Evolutionary conservation across 2,888 invertebrate genomes (phyloP), one percentile per base, ranked within the genome.

Genomic region (Chalcis sispes): DNA sequence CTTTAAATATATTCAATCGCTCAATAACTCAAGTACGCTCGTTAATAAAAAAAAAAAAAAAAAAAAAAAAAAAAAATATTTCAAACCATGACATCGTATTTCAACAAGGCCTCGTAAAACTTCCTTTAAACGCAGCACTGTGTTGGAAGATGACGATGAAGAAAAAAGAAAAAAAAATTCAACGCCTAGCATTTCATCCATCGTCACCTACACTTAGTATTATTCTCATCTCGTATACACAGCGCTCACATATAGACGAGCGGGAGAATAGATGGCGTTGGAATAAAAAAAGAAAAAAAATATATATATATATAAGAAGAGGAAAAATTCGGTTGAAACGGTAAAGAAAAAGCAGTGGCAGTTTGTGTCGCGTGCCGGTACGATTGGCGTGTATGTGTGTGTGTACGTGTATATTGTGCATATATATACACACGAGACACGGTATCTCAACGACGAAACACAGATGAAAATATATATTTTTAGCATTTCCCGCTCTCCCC

Each of bases 401-500:
- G n/a, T 18, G n/a, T 8, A 13, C 8, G 1, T 48, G 8, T 48
- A 48, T 48, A 25, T n/a, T 15, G 20, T 32, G 1, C 10, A 36
- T 3, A 8, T 32, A n/a, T 3, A 42, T n/a, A 4, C 23, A 46
- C 8, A 27, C 27, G 25, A n/a, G n/a, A n/a, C n/a, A n/a, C n/a
- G n/a, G n/a, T n/a, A n/a, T n/a, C n/a, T n/a, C n/a, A n/a, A n/a
- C n/a, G n/a, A n/a, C n/a, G n/a, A n/a, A n/a, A 36, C 13, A 42
- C 18, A 46, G 58, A 70, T 70, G 64, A 75, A 75, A 71, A 64
- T 65, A 59, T n/a, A n/a, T 75, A 75, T 75, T 75, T 75, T 71
- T 75, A 75, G 71, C 10, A n/a, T 46, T 8, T 32, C 29, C 29
- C 58, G 13, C 46, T 56, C 29, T 32, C 20, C 36, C n/a, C n/a